These are phyloP conservation scores for Scylla paramamosain DNA, from an alignment of 1,140 invertebrate genomes.

Conservation along the genomic window DNA sequence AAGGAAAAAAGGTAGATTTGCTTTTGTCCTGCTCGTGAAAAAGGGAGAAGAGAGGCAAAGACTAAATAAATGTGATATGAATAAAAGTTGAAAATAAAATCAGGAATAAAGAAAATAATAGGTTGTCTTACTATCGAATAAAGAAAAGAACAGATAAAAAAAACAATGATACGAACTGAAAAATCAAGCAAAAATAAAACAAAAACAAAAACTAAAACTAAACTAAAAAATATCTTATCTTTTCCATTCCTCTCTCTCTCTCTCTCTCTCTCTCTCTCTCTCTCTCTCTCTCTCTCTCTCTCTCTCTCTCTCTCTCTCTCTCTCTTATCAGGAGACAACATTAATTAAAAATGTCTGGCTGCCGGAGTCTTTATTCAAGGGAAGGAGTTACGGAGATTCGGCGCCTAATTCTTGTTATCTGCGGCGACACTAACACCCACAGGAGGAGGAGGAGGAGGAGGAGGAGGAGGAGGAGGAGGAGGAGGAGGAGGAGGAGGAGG, in stretches of 20 bases:
- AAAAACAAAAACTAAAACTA: constrained; percentile 25
- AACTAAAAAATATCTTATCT: too few species aligned
- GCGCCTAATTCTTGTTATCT: not conserved
- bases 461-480: too few species aligned
- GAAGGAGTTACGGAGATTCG: constrained; percentile 85
- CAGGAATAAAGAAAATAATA: too few species aligned
- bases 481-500: too few species aligned
- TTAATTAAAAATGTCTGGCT: not conserved
- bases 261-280: not conserved
- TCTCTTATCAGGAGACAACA: not conserved
- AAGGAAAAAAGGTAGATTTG: not conserved
- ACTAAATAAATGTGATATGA: too few species aligned
- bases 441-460: too few species aligned
- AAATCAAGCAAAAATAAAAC: not conserved
- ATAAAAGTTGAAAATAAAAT: too few species aligned
- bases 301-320: constrained; percentile 92
- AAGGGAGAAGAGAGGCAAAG: too few species aligned
- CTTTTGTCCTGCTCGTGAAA: too few species aligned
- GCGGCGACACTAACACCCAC: not conserved
- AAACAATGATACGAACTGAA: too few species aligned
- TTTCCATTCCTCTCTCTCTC: constrained; percentile 21
- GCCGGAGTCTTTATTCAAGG: not conserved
- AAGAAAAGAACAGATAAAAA: not conserved
- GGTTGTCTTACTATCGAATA: too few species aligned
- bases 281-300: constrained; percentile 87